A percentile compares a stretch with the other conserved stretches of the same genome.
phyloP scores from a whole-genome alignment of 2,888 invertebrate species.

The Dyspetes luteomarginatus region DNA sequence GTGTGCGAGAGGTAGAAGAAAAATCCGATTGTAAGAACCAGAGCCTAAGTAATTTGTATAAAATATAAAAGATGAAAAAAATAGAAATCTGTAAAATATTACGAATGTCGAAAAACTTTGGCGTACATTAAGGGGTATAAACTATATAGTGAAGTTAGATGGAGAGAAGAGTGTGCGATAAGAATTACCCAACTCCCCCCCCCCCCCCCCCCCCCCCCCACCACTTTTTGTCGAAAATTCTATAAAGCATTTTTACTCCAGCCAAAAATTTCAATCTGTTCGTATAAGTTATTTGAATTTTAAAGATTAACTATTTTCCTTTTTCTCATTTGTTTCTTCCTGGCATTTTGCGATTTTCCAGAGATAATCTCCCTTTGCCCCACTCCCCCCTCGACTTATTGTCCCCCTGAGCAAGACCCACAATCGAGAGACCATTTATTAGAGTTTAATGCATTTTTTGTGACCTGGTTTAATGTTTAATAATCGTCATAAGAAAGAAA shows the following conservation, averaged over 20 bases:
- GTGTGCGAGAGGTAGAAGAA: not conserved
- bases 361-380: not conserved
- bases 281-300: constrained; percentile 43
- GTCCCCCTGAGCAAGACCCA: not conserved
- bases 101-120: constrained; percentile 52
- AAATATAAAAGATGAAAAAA: constrained; percentile 58
- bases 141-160: constrained; percentile 34
- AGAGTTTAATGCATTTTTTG: constrained; percentile 74
- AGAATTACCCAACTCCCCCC: constrained; percentile 14
- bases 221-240: constrained; percentile 38
- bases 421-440: constrained; percentile 64
- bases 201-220: not conserved
- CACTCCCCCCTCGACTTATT: constrained; percentile 6
- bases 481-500: constrained; percentile 68
- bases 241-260: constrained; percentile 66
- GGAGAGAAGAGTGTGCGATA: constrained; percentile 28
- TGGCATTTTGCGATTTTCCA: constrained; percentile 12
- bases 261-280: constrained; percentile 27
- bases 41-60: constrained; percentile 79
- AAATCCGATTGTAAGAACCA: constrained; percentile 52
- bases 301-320: constrained; percentile 22
- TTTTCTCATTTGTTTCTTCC: constrained; percentile 10
- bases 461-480: constrained; percentile 78
- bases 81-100: constrained; percentile 64
- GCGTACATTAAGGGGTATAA: constrained; percentile 44